These are phyloP conservation scores for Bradysia coprophila DNA, from an alignment of 1,140 invertebrate genomes.

Conservation along the genomic window DNA sequence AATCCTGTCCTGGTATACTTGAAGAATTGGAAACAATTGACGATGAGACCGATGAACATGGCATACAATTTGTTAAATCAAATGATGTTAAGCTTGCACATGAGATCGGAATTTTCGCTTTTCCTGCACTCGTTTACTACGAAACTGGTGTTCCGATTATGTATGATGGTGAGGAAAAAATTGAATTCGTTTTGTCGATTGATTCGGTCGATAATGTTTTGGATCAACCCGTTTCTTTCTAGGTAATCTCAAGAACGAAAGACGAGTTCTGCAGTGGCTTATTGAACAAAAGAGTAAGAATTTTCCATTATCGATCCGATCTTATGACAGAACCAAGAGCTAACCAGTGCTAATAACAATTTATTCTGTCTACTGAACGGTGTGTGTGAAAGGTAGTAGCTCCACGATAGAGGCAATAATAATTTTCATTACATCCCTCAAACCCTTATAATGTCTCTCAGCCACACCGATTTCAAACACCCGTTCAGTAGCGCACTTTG, in stretches of 20 bases:
- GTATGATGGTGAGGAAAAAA: conserved; percentile 74
- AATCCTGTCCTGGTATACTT: conserved; percentile 62
- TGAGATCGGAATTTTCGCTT: conserved; percentile 78
- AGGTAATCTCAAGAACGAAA: conserved; percentile 90
- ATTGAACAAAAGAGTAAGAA: conserved; percentile 86
- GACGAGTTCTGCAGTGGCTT: conserved; percentile 88
- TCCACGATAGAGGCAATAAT: too few relatives aligned
- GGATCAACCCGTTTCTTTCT: conserved; percentile 41
- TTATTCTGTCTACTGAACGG: too few relatives aligned
- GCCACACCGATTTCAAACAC: too few relatives aligned
- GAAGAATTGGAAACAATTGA: conserved; percentile 86
- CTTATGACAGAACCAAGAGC: too few relatives aligned
- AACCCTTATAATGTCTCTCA: too few relatives aligned
- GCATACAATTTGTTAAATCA: conserved; percentile 87
- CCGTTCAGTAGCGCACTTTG: too few relatives aligned
- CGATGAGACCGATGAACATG: conserved; percentile 80
- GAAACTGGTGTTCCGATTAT: conserved; percentile 85
- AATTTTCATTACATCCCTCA: too few relatives aligned
- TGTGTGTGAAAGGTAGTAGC: too few relatives aligned
- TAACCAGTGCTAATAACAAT: too few relatives aligned
- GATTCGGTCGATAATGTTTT: too few relatives aligned
- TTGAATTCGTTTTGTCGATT: too few relatives aligned
- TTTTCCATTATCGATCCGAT: conserved; percentile 1
- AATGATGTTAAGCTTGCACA: conserved; percentile 76
- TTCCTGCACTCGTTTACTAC: conserved; percentile 79